Percentiles rank a stretch among this genome's conserved stretches.
phyloP scores from a whole-genome alignment of 2,888 invertebrate genomes.

The Omphaloscelis lunosa region DNA sequence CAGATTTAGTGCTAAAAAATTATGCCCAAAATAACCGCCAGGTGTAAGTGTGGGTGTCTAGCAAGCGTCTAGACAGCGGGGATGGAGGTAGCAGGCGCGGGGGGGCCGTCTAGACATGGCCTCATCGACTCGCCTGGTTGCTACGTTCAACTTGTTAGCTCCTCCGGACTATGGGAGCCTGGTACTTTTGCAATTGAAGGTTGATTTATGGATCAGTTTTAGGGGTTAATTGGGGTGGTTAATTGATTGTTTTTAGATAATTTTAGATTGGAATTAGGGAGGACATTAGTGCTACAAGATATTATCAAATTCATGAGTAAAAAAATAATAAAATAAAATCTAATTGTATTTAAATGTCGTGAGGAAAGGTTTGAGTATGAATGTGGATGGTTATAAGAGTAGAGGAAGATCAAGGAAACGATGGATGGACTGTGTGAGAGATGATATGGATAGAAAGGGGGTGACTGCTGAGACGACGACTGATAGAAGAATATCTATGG shows the following conservation, averaged over 20 bases:
- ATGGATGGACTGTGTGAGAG: background rate
- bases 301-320: background rate
- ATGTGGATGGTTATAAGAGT: too few species aligned
- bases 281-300: too few species aligned
- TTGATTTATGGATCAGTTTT: background rate
- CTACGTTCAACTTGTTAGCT: slow-evolving; percentile 37
- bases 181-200: slow-evolving; percentile 23
- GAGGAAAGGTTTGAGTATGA: background rate
- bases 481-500: background rate
- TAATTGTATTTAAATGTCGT: background rate
- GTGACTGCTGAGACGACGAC: background rate
- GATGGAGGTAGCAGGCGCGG: background rate
- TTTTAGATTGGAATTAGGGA: background rate
- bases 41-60: slow-evolving; percentile 52
- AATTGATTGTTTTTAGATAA: background rate
- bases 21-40: slow-evolving; percentile 43
- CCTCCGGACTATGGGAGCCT: slow-evolving; percentile 27
- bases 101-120: slow-evolving; percentile 50
- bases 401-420: background rate
- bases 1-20: background rate
- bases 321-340: background rate
- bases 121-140: slow-evolving; percentile 61
- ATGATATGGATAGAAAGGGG: background rate
- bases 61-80: slow-evolving; percentile 58
- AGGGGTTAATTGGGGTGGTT: background rate